Conservation (phyloP, 2,113 vertebrate genomes). For the Rattus rattus region DNA sequence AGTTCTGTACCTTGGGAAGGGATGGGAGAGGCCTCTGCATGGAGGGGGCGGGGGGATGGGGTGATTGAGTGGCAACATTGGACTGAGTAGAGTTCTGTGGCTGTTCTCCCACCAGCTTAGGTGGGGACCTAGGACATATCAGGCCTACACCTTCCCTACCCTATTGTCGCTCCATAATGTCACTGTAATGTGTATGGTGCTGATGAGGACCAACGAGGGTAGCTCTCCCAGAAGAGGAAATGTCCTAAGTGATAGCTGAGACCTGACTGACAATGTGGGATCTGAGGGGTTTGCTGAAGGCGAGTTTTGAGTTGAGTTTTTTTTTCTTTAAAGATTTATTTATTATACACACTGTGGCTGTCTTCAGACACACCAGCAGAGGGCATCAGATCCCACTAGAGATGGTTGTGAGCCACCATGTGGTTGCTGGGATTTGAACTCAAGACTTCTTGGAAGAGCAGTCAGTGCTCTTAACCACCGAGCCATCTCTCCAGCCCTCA, state of each 20-base stretch:
- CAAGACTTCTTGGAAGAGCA: too few species aligned
- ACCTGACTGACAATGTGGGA: neutral
- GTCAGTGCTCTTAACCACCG: too few species aligned
- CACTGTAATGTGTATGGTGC: neutral
- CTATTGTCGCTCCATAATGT: neutral
- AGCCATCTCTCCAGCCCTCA: too few species aligned
- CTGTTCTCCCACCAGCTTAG: neutral
- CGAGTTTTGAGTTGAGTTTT: neutral
- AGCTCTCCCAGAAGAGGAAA: neutral
- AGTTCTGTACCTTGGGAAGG: slow-evolving; percentile 1
- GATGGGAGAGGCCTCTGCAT: neutral
- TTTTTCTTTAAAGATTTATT: too few species aligned
- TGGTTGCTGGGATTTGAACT: too few species aligned
- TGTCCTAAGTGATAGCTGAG: neutral
- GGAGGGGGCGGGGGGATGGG: neutral
- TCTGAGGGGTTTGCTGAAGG: neutral
- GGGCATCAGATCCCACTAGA: too few species aligned
- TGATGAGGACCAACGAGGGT: neutral
- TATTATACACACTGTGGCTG: too few species aligned
- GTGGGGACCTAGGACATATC: neutral
- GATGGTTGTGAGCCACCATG: too few species aligned
- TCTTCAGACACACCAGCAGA: too few species aligned
- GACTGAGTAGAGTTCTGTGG: neutral
- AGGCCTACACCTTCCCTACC: neutral
- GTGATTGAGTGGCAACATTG: neutral